phyloP scores from a whole-genome alignment of 1,140 invertebrate genomes.

The Laupala kohalensis region DNA sequence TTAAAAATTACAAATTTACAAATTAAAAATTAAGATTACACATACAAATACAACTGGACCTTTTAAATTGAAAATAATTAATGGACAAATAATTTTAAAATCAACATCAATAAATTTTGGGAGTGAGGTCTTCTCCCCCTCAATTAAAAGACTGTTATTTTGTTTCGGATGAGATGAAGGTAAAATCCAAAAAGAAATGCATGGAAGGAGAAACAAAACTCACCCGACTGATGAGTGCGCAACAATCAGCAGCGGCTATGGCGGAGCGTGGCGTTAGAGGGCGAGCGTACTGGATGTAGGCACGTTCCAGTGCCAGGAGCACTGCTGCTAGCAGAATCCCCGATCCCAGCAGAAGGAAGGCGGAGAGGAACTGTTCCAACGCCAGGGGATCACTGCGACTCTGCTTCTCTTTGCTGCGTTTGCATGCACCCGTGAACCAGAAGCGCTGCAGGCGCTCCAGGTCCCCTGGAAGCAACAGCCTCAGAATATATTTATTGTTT shows the following conservation, averaged over 20 bases:
- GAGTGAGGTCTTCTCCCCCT: neutral
- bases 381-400: slow-evolving; percentile 35
- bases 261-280: neutral
- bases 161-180: neutral
- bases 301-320: slow-evolving; percentile 38
- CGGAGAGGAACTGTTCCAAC: slow-evolving; percentile 48
- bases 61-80: neutral
- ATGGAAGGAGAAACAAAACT: neutral
- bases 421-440: slow-evolving; percentile 52
- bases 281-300: slow-evolving; percentile 27
- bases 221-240: slow-evolving; percentile 13
- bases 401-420: slow-evolving; percentile 17
- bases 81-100: neutral
- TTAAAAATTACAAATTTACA: too few relatives aligned
- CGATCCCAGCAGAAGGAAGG: slow-evolving; percentile 44
- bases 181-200: neutral
- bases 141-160: neutral
- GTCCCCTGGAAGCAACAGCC: slow-evolving; percentile 37
- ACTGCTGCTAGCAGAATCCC: slow-evolving; percentile 40
- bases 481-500: too few relatives aligned
- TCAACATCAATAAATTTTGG: neutral
- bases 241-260: slow-evolving; percentile 3
- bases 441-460: slow-evolving; percentile 46
- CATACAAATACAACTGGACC: too few relatives aligned
- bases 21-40: too few relatives aligned